Evolutionary conservation across 2,888 invertebrate genomes (phyloP), one percentile per base, ranked within the genome.

Genomic region (Leptinotarsa tumamoca): DNA sequence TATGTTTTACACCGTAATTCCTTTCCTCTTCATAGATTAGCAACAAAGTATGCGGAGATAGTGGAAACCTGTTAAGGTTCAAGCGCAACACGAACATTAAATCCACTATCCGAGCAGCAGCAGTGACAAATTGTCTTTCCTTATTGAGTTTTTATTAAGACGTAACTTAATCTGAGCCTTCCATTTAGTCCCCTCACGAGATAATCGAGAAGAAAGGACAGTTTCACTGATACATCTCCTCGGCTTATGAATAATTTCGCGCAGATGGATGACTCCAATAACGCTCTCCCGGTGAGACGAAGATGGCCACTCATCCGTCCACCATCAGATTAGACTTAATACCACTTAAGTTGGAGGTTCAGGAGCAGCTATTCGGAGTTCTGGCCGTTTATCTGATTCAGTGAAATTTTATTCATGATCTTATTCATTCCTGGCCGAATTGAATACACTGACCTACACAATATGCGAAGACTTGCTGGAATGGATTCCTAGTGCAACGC

Each of bases 191-290:
- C 73, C 68, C 73, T 77, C 58, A 68, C 67, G 67, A 81, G 80
- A 81, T 81, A 80, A 81, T 78, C 77, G 69, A 70, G 70, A 58
- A 49, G 18, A 49, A 58, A 68, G 52, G 68, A 51, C 54, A 68
- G 52, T 63, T 63, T 63, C 43, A 68, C 51, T 54, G 68, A 68
- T 78, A 76, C 71, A 74, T 79, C 75, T 76, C 67, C 52, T 80
- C 71, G 78, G 74, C 80, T 84, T 86, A 86, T 87, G 86, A 86
- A 86, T 87, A 86, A 87, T 86, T 87, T 87, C 79, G 87, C 86
- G 83, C 83, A 86, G 87, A 86, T 86, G 83, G 84, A 86, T 86
- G 84, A 82, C 66, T 83, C 85, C 86, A 85, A 86, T 87, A 85
- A 84, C 76, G 82, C 80, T 81, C 80, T 81, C 84, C 85, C 78